These are phyloP conservation scores for Propithecus coquereli DNA, from an alignment of 2,113 vertebrate genomes.

Conservation along the genomic window DNA sequence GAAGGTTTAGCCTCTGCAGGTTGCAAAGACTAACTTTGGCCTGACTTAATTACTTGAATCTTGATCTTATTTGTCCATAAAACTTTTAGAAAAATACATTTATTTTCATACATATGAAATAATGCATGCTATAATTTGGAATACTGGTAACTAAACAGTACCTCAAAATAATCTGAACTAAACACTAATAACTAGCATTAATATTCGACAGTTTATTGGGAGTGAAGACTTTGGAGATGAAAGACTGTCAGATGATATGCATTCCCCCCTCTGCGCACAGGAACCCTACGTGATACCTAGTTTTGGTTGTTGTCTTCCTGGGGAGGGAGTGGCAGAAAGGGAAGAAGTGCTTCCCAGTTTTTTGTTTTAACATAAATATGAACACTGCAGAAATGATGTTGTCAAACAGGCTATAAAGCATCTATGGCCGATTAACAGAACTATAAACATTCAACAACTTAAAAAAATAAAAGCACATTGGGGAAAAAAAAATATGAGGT, in stretches of 20 bases:
- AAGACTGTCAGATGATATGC: background rate
- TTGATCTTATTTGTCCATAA: background rate
- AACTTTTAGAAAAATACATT: background rate
- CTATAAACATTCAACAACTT: constrained; percentile 80
- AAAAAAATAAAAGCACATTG: constrained; percentile 76
- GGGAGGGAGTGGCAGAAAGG: background rate
- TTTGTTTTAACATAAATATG: constrained; percentile 44
- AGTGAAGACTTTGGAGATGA: background rate
- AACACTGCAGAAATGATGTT: constrained; percentile 52
- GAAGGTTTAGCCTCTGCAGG: background rate
- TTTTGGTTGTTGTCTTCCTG: background rate
- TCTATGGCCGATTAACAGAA: constrained; percentile 72
- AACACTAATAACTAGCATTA: background rate
- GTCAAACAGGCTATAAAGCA: constrained; percentile 70
- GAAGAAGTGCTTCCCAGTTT: background rate
- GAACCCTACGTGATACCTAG: background rate
- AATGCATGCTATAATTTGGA: background rate
- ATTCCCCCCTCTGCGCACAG: background rate
- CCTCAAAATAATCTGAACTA: background rate
- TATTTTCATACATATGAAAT: background rate
- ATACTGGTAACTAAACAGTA: background rate
- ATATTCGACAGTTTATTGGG: background rate
- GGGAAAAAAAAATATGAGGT: constrained; percentile 58
- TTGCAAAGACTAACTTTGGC: background rate
- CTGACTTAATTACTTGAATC: background rate